These are phyloP conservation scores for Melanocharis versteri DNA, from an alignment of 2,113 vertebrate genomes.

Conservation along the genomic window DNA sequence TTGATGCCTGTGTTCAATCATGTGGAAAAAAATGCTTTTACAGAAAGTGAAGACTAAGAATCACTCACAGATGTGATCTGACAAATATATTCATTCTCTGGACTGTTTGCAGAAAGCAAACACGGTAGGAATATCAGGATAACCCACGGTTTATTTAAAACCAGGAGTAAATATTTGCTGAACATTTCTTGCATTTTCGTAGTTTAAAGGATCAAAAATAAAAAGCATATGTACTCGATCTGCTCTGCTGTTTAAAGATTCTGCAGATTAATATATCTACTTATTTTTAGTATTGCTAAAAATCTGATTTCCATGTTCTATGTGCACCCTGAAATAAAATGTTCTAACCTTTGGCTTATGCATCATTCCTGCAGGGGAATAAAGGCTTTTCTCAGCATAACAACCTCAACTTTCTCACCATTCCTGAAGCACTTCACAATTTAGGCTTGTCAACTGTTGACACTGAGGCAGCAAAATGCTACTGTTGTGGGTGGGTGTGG, in stretches of 20 bases:
- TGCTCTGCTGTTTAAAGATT: background rate
- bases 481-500: conserved; percentile 6
- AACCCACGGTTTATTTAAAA: background rate
- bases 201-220: background rate
- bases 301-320: background rate
- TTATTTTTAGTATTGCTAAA: background rate
- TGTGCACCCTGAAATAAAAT: background rate
- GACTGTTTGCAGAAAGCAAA: background rate
- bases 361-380: background rate
- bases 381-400: background rate
- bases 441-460: conserved; percentile 9
- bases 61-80: background rate
- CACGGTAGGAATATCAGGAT: background rate
- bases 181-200: background rate
- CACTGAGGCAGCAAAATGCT: conserved; percentile 15
- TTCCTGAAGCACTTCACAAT: background rate
- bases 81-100: background rate
- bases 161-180: background rate
- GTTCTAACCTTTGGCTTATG: background rate
- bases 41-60: background rate
- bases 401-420: background rate
- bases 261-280: background rate
- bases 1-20: background rate
- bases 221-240: background rate
- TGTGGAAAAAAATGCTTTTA: background rate